phyloP scores from a whole-genome alignment of 2,797 vertebrate species.

The Sebastes cheni region DNA sequence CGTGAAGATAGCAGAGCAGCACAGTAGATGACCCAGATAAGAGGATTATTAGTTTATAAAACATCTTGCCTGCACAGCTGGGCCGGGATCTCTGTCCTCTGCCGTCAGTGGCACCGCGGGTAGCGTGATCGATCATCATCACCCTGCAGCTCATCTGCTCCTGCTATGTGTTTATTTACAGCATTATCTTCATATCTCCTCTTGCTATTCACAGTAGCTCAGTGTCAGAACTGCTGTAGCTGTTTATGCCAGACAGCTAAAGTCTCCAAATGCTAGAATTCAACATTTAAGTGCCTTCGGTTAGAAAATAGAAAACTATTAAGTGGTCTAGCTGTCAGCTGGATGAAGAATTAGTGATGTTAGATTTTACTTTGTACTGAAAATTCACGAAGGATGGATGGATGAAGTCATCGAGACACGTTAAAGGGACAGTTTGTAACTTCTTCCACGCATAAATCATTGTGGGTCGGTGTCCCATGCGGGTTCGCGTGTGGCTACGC shows the following conservation, averaged over 20 bases:
- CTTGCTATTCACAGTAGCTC: not conserved
- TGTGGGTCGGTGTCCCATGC: too few relatives aligned
- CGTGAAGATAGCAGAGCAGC: constrained; percentile 60
- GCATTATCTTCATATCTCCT: not conserved
- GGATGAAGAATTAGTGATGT: not conserved
- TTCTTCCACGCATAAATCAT: too few relatives aligned
- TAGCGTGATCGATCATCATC: constrained; percentile 48
- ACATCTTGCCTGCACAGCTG: constrained; percentile 76
- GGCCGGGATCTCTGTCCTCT: constrained; percentile 24
- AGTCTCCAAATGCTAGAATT: not conserved
- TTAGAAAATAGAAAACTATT: not conserved
- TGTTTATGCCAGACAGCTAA: not conserved
- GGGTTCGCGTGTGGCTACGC: too few relatives aligned
- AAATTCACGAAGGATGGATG: too few relatives aligned
- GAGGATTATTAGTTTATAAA: constrained; percentile 80
- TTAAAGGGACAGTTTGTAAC: too few relatives aligned
- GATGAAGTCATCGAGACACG: too few relatives aligned
- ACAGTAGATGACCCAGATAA: constrained; percentile 74
- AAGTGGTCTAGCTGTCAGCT: not conserved
- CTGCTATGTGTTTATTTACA: not conserved
- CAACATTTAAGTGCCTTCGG: too few relatives aligned
- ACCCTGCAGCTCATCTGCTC: constrained; percentile 1
- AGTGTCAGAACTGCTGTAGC: too few relatives aligned
- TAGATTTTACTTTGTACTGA: too few relatives aligned
- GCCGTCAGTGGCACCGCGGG: constrained; percentile 41